Conservation (phyloP, 2,797 vertebrate genomes). For the Myotis pilosus region DNA sequence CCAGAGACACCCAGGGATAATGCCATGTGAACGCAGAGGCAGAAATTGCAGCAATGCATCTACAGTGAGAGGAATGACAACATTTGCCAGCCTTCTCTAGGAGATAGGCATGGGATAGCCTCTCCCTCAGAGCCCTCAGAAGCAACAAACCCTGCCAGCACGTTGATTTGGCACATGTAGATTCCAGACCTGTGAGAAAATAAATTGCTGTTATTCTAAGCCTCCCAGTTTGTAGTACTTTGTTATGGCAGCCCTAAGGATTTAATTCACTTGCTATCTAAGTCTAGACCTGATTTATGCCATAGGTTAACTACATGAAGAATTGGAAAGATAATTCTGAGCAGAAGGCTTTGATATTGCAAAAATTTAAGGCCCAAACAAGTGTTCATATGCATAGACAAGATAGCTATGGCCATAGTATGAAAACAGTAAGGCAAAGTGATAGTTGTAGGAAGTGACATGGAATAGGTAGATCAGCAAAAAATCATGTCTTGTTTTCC, state of each 20-base stretch:
- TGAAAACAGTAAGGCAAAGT: background rate
- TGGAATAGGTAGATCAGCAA: background rate
- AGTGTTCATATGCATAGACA: background rate
- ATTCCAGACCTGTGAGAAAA: background rate
- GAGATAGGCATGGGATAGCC: rapidly evolving
- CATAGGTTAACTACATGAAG: background rate
- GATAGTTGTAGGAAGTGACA: background rate
- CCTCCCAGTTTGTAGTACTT: background rate
- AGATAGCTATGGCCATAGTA: rapidly evolving
- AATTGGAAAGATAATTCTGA: background rate
- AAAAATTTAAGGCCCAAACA: background rate
- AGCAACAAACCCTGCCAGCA: rapidly evolving
- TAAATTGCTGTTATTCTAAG: background rate
- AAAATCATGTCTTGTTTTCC: background rate
- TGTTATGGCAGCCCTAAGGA: background rate
- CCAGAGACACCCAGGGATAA: background rate
- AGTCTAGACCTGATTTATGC: background rate
- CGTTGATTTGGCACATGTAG: background rate
- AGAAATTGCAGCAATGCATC: background rate
- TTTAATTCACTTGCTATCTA: background rate
- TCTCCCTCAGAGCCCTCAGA: background rate
- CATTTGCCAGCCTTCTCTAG: background rate
- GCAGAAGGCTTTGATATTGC: background rate
- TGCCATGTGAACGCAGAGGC: background rate
- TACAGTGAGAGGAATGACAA: background rate